Base-by-base conservation (phyloP, 2,888 invertebrate genomes). In the Oscheius sp. region DNA sequence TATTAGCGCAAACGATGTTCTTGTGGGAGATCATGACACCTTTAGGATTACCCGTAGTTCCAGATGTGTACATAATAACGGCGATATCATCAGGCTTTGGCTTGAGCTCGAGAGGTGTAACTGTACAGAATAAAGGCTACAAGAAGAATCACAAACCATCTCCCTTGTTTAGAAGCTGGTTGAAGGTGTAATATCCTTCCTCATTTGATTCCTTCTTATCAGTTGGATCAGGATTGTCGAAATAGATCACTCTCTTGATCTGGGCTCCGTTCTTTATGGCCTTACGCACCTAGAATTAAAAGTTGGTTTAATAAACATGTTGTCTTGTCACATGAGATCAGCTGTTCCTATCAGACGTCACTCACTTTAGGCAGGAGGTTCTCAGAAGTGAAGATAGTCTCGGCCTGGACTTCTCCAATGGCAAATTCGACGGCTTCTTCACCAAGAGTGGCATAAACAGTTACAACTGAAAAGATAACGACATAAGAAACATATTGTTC, bases 11-110 rank as follows among this genome's bases (percentile, higher is more conserved):
- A 80, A 89, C 86, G 61, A 89, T 82, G 74, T 89, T 89, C 38
- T 83, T 82, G 77, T 89, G 88, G 44, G 86, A 83, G 38, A 89
- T 87, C 70, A 88, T 80, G n/a, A 89, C 89, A 59, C 87, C 87
- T 73, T 84, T 85, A 12, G 84, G 84, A 41, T 80, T 78, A 54
- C 95, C 96, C 2, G 97, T 97, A 0, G 95, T 95, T 5, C 97
- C 97, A 80, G 94, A 95, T 1, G 97, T 98, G 89, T 97, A 98
- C 97, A 98, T 98, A 45, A 98, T 92, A 82, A 98, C 94, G 56
- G 97, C 97, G 3, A 92, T 91, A 87, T 97, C 96, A 14, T 90
- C 88, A 5, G 91, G 88, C 5, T 88, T 87, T 1, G 94, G 93
- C 5, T 90, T 89, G 14, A 54, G 68, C 45, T 67, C 67, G 1